These are phyloP conservation scores for rat (Rattus norvegicus) DNA, from an alignment of 2,113 vertebrate genomes.

Conservation along the genomic window DNA sequence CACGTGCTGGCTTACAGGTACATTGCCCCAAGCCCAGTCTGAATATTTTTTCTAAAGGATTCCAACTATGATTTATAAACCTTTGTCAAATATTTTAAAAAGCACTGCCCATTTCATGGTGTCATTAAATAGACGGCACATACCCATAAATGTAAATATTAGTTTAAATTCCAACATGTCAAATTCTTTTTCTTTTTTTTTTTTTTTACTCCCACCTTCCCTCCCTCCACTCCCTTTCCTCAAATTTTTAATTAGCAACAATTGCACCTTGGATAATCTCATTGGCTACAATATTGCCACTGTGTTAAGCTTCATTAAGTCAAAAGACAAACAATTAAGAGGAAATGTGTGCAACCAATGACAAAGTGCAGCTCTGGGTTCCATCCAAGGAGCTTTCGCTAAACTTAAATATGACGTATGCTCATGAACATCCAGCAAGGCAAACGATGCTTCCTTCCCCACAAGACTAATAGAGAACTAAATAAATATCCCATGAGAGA, in stretches of 20 bases:
- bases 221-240: too few relatives aligned
- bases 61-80: background rate
- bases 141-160: background rate
- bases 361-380: background rate
- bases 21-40: background rate
- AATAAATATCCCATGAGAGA: background rate
- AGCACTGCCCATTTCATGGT: background rate
- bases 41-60: background rate
- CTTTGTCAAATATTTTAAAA: background rate
- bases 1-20: background rate
- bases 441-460: too few relatives aligned
- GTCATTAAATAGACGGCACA: background rate
- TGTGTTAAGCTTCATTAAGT: background rate
- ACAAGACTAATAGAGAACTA: too few relatives aligned
- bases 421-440: background rate
- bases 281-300: background rate
- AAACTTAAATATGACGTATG: background rate
- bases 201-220: too few relatives aligned
- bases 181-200: background rate
- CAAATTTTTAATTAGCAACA: background rate
- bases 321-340: background rate
- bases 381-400: too few relatives aligned
- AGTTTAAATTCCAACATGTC: background rate
- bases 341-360: too few relatives aligned
- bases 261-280: background rate